Conservation (phyloP, 2,113 vertebrate genomes). For the Felis chaus region DNA sequence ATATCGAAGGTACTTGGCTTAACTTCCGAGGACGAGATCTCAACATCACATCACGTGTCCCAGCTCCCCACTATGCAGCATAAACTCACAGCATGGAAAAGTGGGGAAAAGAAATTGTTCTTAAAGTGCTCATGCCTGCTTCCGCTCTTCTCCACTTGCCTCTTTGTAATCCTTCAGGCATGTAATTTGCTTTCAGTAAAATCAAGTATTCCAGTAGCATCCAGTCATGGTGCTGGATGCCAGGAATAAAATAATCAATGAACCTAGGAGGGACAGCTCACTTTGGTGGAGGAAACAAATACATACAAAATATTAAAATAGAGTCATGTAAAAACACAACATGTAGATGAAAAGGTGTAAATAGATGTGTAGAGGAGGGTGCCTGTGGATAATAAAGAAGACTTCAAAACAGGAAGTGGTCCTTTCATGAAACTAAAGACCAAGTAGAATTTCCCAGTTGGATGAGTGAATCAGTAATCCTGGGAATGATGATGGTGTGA, state of each 20-base stretch:
- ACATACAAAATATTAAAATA: not conserved
- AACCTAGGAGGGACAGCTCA: not conserved
- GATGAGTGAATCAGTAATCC: not conserved
- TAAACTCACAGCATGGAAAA: not conserved
- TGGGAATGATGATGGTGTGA: not conserved
- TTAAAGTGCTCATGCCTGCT: not conserved
- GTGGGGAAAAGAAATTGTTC: no score
- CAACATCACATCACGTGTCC: not conserved
- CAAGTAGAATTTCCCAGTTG: not conserved
- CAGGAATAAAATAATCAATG: not conserved
- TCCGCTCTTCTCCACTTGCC: not conserved
- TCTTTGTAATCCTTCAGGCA: not conserved
- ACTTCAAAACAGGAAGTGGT: not conserved
- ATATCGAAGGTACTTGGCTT: not conserved
- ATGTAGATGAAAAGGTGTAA: not conserved
- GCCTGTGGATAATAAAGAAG: not conserved
- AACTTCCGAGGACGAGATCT: not conserved
- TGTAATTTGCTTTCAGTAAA: not conserved
- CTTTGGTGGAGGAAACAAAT: not conserved
- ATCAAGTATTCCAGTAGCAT: not conserved
- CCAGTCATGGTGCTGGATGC: not conserved
- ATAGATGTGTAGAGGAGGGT: not conserved
- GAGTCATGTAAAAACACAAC: not conserved
- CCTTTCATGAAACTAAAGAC: not conserved
- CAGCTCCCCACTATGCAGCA: not conserved